These are phyloP conservation scores for Dorcus hopei DNA, from an alignment of 2,888 invertebrate genomes.

Conservation along the genomic window DNA sequence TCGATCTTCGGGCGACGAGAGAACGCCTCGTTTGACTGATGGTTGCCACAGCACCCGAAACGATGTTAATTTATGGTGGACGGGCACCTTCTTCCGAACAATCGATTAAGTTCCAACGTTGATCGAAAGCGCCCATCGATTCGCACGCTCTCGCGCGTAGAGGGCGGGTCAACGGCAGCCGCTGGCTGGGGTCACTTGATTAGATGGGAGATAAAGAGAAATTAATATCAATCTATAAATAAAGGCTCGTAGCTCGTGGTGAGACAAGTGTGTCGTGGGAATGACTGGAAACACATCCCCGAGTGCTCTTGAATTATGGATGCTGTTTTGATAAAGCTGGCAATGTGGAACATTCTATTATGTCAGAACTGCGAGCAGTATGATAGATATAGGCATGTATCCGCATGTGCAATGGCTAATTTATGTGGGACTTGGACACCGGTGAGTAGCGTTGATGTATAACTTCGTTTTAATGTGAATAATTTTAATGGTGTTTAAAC, in stretches of 20 bases:
- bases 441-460: conserved; percentile 22
- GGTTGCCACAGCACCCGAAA: not conserved
- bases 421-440: conserved; percentile 35
- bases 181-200: conserved; percentile 18
- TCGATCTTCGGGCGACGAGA: not conserved
- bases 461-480: conserved; percentile 2
- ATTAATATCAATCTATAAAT: conserved; percentile 14
- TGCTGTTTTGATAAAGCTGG: conserved; percentile 38
- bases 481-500: no score
- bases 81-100: not conserved
- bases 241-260: not conserved
- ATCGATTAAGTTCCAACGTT: not conserved
- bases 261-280: conserved; percentile 15
- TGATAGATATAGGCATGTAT: conserved; percentile 35
- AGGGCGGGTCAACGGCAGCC: conserved; percentile 24
- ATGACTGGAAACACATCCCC: conserved; percentile 10
- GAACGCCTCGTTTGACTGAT: not conserved
- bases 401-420: conserved; percentile 35
- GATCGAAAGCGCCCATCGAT: conserved; percentile 7
- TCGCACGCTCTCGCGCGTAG: conserved; percentile 20
- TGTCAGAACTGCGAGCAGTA: conserved; percentile 37
- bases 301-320: conserved; percentile 1
- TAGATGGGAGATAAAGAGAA: conserved; percentile 13
- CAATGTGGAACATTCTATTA: conserved; percentile 43
- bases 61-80: not conserved